Base-by-base conservation (phyloP, 37 sponge, comb jelly and placozoan genomes). In the Aplysina aerophoba region DNA sequence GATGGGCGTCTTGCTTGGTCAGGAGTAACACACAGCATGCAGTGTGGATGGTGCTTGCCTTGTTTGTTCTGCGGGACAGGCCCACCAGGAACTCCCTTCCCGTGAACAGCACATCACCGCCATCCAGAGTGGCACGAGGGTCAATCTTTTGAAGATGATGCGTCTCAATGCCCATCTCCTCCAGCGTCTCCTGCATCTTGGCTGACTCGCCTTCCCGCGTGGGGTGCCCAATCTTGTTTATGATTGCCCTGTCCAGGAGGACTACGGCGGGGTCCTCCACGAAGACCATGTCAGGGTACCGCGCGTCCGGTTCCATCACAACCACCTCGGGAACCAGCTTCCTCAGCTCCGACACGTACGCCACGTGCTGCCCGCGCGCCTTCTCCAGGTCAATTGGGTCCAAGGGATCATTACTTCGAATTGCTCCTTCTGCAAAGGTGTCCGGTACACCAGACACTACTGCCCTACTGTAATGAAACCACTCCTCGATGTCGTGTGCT, bases 31-130 rank as follows among this genome's bases (percentile, higher is more conserved):
- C 8, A 64, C 66, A 64, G 5, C 6, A 8, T 64, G 30, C 66
- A 40, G 21, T 55, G 25, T 21, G 19, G 3, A 4, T 11, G 39
- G 27, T 55, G 3, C 19, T 53, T 64, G 89, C 95, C 86, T 92
- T 41, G 55, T 90, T 95, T 19, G 96, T 95, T 59, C 96, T 71
- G 0, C 15, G 19, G 20, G 91, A 90, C 44, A 93, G 73, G 15
- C 96, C 96, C 8, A 95, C 92, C 79, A 95, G 86, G 80, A 95
- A 93, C 85, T 95, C 96, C 53, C 85, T 86, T 36, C 96, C 96
- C 4, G 96, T 95, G 81, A 93, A 95, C 31, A 95, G 92, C n/a
- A 95, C 94, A 75, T 95, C 96, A 15, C 96, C 96, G 25, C 96
- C 96, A 80, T 95, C 96, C 87, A 95, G 85, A 0, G 39, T 50